phyloP scores from a whole-genome alignment of 2,888 invertebrate genomes.

The Trachelus stipa region DNA sequence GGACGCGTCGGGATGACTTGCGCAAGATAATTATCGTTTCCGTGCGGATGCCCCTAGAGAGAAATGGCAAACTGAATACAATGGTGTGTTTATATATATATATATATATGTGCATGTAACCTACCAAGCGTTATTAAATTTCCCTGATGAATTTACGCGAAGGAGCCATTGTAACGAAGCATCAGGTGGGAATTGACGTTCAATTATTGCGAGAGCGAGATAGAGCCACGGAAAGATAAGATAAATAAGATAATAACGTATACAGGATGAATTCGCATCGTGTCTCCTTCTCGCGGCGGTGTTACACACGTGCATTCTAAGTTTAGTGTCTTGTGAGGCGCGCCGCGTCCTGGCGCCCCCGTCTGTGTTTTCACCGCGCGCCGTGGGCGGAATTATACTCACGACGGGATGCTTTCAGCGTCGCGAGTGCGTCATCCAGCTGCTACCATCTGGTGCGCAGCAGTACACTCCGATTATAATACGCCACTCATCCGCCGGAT shows the following conservation, averaged over 20 bases:
- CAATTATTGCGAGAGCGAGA: not conserved
- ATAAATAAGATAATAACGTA: slow-evolving; percentile 1
- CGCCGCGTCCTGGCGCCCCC: slow-evolving; percentile 34
- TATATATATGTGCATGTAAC: not conserved
- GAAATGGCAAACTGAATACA: not conserved
- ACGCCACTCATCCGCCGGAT: slow-evolving; percentile 15
- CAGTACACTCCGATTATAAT: slow-evolving; percentile 40
- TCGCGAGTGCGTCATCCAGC: slow-evolving; percentile 44
- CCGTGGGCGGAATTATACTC: slow-evolving; percentile 29
- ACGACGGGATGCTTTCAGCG: slow-evolving; percentile 21
- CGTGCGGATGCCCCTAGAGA: not conserved
- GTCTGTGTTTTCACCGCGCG: slow-evolving; percentile 15
- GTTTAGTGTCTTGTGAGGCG: slow-evolving; percentile 16
- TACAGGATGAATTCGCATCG: slow-evolving; percentile 19
- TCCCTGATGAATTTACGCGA: not conserved
- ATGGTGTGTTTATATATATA: too few relatives aligned
- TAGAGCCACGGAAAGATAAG: not conserved
- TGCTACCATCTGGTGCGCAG: slow-evolving; percentile 50
- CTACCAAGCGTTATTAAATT: not conserved
- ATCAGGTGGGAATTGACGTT: not conserved
- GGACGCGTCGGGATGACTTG: not conserved
- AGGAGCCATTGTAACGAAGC: not conserved
- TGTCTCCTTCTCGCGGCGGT: slow-evolving; percentile 4
- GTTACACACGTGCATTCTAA: slow-evolving; percentile 16
- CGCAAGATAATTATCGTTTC: not conserved